Evolutionary conservation across 2,888 invertebrate species (phyloP).

Genomic region (Saturnia pavonia): DNA sequence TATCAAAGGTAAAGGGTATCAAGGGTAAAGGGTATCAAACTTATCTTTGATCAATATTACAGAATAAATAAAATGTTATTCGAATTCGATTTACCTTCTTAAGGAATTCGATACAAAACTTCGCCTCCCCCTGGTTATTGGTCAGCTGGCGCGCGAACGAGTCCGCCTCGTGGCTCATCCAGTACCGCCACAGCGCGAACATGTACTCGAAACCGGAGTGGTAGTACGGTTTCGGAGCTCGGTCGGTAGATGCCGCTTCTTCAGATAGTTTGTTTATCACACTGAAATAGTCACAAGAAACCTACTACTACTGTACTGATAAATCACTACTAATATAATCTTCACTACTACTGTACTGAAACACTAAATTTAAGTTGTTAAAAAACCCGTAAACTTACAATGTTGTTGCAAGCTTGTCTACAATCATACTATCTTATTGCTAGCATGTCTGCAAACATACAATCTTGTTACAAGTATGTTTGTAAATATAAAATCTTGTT

Average conservation of each 20-base stretch:
- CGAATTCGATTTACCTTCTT: constrained; percentile 72
- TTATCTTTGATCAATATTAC: neutral
- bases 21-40: neutral
- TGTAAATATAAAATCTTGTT: neutral
- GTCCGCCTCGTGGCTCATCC: constrained; percentile 86
- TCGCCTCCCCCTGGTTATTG: constrained; percentile 81
- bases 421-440: no score
- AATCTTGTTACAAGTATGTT: neutral
- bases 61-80: neutral
- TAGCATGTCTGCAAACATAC: neutral
- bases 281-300: constrained; percentile 37
- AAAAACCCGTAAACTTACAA: no score
- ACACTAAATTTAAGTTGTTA: no score
- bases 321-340: no score
- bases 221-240: constrained; percentile 53
- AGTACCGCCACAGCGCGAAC: constrained; percentile 87
- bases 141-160: constrained; percentile 84
- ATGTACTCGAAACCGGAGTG: constrained; percentile 79
- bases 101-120: constrained; percentile 77
- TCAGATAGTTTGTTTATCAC: constrained; percentile 52
- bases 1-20: no score
- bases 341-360: no score
- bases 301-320: no score
- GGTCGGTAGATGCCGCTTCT: constrained; percentile 42
- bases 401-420: no score